These are phyloP conservation scores for Chesias legatella DNA, from an alignment of 2,888 invertebrate species.

Conservation along the genomic window DNA sequence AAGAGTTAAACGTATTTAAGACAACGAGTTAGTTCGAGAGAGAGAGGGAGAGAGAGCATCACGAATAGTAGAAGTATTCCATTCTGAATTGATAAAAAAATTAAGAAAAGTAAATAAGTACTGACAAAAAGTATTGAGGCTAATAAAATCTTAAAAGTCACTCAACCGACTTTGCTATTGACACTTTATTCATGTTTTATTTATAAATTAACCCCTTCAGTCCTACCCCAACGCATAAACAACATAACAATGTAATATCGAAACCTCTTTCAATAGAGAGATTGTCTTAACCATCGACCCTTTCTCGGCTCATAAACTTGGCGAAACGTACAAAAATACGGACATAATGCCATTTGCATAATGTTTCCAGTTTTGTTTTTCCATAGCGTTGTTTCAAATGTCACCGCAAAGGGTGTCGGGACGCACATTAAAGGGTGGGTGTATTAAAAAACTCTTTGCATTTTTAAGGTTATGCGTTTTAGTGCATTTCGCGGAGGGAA, in stretches of 20 bases:
- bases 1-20: no score
- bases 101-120: no score
- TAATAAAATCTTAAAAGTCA: background rate
- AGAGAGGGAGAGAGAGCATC: no score
- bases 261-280: slow-evolving; percentile 51
- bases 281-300: slow-evolving; percentile 76
- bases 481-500: slow-evolving; percentile 37
- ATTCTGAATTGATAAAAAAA: no score
- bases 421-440: slow-evolving; percentile 73
- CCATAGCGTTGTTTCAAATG: slow-evolving; percentile 76
- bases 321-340: slow-evolving; percentile 76
- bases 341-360: slow-evolving; percentile 80
- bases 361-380: slow-evolving; percentile 77
- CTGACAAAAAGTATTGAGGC: no score
- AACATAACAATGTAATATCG: slow-evolving; percentile 57
- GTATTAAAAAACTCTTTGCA: slow-evolving; percentile 77
- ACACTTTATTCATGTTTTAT: slow-evolving; percentile 10
- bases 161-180: background rate
- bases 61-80: no score
- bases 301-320: slow-evolving; percentile 75
- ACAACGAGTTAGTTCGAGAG: no score
- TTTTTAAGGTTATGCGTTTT: slow-evolving; percentile 72
- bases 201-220: slow-evolving; percentile 11
- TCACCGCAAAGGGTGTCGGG: slow-evolving; percentile 74
- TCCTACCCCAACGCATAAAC: slow-evolving; percentile 36